Percentiles rank a stretch among this genome's conserved stretches.
Conservation (phyloP, 1,140 invertebrate species). For the Heliothis virescens region DNA sequence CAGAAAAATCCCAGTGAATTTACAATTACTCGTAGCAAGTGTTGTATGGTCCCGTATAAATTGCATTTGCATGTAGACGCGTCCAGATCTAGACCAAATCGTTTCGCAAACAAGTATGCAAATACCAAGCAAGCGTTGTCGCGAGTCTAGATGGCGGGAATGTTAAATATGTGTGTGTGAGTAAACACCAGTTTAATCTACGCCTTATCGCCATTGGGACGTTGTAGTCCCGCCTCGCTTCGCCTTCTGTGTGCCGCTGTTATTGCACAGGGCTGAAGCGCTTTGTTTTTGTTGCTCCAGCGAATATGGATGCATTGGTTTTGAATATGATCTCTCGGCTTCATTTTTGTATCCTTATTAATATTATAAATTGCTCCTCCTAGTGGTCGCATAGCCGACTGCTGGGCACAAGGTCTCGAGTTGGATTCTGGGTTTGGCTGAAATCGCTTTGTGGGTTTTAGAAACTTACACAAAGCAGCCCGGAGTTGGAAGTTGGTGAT, state of each 20-base stretch:
- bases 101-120: conserved; percentile 80
- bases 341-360: not conserved
- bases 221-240: conserved; percentile 48
- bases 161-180: conserved; percentile 79
- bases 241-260: conserved; percentile 35
- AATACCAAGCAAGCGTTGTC: conserved; percentile 75
- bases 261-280: conserved; percentile 37
- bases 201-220: conserved; percentile 72
- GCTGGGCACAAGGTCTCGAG: no score
- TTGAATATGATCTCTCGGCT: not conserved
- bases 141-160: conserved; percentile 72
- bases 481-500: no score
- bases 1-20: conserved; percentile 35
- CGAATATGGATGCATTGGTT: not conserved
- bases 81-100: conserved; percentile 69
- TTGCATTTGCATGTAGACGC: conserved; percentile 60
- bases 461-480: no score
- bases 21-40: conserved; percentile 28
- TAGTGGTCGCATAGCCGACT: no score
- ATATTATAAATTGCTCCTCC: no score
- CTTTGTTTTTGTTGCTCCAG: not conserved
- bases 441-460: no score
- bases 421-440: no score
- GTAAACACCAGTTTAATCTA: conserved; percentile 82
- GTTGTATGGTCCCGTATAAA: conserved; percentile 49